Base-by-base conservation (phyloP, 1,140 invertebrate species). In the Eupeodes corollae region DNA sequence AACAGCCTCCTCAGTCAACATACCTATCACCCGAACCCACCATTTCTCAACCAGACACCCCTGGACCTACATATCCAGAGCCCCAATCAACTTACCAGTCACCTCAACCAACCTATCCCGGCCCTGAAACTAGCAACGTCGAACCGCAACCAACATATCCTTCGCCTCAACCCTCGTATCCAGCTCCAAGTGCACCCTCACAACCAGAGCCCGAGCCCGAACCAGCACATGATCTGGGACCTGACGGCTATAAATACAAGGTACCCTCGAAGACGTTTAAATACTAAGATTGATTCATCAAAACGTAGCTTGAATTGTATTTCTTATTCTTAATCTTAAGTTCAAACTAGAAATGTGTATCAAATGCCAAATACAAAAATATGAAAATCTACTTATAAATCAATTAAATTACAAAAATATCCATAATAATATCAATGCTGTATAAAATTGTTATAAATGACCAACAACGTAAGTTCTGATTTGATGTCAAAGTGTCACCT, bases 161-260 rank as follows among this genome's bases (percentile, higher is more conserved):
- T 18, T 5, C 8, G 16, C 47, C 35, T 5, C 40, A 42, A 42
- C 46, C 46, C 19, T 12, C 38, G 6, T 48, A 51, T 43, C 47
- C 53, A 8, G 52, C 40, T 33, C 49, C 54, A 18, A 21, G 9
- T 3, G n/a, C n/a, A n/a, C n/a, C n/a, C n/a, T 46, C 6, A 16
- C 39, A 35, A 16, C 48, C 42, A 11, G 13, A 39, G 10, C 42
- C 42, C 2, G 48, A 21, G 11, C 38, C 42, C 14, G 38, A 46
- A 38, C 44, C 48, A 15, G 39, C 40, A 6, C 40, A 42, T 13
- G n/a, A n/a, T 26, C 40, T 59, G 32, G 57, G 57, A 30, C 54
- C 57, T 33, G 57, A 59, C 40, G 57, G 57, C 16, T 59, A 59
- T 46, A 59, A 59, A 35, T 59, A 59, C 49, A 56, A 56, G 31